Evolutionary conservation across 2,797 vertebrate species (phyloP).

Genomic region (Clarias laeviceps): DNA sequence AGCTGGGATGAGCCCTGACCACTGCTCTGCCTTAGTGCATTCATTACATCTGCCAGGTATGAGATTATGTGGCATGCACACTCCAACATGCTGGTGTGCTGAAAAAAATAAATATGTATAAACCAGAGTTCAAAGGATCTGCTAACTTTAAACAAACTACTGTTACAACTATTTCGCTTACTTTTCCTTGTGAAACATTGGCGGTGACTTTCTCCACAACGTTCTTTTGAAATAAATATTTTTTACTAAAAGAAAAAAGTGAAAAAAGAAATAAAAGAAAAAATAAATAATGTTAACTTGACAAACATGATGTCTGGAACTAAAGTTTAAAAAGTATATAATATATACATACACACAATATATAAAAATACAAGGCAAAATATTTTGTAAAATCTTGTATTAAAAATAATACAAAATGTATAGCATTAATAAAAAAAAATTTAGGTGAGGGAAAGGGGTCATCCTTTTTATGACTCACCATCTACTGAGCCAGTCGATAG

Average conservation of each 20-base stretch:
- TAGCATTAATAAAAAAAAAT: too few species aligned
- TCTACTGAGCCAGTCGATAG: constrained; percentile 93
- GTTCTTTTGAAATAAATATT: constrained; percentile 97
- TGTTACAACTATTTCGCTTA: constrained; percentile 60
- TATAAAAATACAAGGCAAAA: not conserved
- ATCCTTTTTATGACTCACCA: constrained; percentile 80
- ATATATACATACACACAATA: not conserved
- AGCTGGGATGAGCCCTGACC: constrained; percentile 89
- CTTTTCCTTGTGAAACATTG: constrained; percentile 95
- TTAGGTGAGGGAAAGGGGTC: not conserved
- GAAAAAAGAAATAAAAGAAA: not conserved
- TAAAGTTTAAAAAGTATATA: not conserved
- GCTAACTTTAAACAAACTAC: not conserved
- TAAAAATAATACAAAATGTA: not conserved
- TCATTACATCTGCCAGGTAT: constrained; percentile 98
- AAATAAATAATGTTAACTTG: not conserved
- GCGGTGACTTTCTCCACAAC: constrained; percentile 97
- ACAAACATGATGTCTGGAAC: not conserved
- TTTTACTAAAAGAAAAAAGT: constrained; percentile 84
- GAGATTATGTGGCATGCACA: constrained; percentile 96
- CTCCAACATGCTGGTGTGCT: constrained; percentile 94
- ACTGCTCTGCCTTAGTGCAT: constrained; percentile 87
- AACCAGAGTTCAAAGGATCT: not conserved
- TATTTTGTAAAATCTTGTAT: not conserved
- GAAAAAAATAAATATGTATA: not conserved